Conservation (phyloP, 2,797 vertebrate species). For the Coranthus polyacanthus region DNA sequence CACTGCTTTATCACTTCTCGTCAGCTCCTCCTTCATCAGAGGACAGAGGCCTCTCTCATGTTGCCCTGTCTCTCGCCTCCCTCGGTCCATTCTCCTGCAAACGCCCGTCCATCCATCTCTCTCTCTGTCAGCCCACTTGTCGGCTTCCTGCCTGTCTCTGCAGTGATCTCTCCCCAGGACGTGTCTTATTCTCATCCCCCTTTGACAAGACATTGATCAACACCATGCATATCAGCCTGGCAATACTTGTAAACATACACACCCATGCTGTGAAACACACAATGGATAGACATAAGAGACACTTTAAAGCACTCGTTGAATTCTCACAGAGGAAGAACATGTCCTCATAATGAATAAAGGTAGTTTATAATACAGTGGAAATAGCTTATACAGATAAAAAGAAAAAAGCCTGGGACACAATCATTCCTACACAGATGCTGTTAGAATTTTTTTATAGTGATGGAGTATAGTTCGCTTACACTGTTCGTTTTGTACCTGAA, state of each 20-base stretch:
- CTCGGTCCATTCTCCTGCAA: conserved; percentile 48
- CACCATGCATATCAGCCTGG: conserved; percentile 53
- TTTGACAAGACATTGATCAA: conserved; percentile 68
- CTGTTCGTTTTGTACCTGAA: too few relatives aligned
- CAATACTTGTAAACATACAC: conserved; percentile 30
- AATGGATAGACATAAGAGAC: background rate
- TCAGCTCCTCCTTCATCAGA: conserved; percentile 16
- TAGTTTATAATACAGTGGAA: too few relatives aligned
- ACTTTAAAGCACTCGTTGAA: too few relatives aligned
- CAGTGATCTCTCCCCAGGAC: conserved; percentile 52
- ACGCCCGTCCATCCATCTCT: conserved; percentile 59
- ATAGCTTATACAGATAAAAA: too few relatives aligned
- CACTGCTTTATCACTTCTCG: conserved; percentile 5
- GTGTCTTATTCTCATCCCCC: conserved; percentile 60
- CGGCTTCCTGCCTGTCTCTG: conserved; percentile 48
- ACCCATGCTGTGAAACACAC: conserved; percentile 7
- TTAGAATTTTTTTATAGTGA: too few relatives aligned
- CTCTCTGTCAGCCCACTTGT: conserved; percentile 26
- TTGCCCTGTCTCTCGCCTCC: conserved; percentile 21
- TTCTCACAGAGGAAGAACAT: too few relatives aligned
- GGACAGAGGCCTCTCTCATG: conserved; percentile 30
- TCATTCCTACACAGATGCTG: too few relatives aligned
- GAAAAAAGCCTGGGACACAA: too few relatives aligned
- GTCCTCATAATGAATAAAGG: too few relatives aligned
- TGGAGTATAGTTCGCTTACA: too few relatives aligned